Evolutionary conservation across 2,797 vertebrate genomes (phyloP).

Genomic region (Periophthalmus magnuspinnatus): DNA sequence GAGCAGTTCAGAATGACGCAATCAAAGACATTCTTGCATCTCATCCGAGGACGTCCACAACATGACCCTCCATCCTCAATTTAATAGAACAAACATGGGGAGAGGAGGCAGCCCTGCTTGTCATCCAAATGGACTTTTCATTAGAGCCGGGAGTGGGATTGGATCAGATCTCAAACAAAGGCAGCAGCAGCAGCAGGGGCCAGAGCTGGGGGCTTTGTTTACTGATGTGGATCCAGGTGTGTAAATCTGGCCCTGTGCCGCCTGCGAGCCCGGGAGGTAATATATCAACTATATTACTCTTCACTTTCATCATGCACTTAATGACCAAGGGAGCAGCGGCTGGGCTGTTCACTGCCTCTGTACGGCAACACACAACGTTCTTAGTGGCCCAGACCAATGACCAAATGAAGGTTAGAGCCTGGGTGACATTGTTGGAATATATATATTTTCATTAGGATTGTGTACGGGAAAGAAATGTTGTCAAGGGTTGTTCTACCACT

Average conservation of each 20-base stretch:
- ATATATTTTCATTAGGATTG: background rate
- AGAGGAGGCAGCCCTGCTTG: slow-evolving; percentile 26
- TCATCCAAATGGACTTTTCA: slow-evolving; percentile 64
- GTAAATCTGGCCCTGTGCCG: slow-evolving; percentile 20
- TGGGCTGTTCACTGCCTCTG: slow-evolving; percentile 1
- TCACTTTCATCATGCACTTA: slow-evolving; percentile 15
- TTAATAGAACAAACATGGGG: slow-evolving; percentile 41
- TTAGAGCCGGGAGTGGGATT: slow-evolving; percentile 45
- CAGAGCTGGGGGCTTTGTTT: slow-evolving; percentile 46
- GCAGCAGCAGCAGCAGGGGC: slow-evolving; percentile 18
- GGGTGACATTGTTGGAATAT: background rate
- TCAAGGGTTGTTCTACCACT: no score
- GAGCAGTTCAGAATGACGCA: slow-evolving; percentile 33
- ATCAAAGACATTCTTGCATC: slow-evolving; percentile 37
- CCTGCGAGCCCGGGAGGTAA: slow-evolving; percentile 8
- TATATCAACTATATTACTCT: slow-evolving; percentile 8
- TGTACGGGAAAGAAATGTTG: background rate
- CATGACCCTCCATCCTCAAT: slow-evolving; percentile 24
- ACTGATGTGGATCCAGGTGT: slow-evolving; percentile 40
- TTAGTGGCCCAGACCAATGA: background rate
- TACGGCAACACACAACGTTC: background rate
- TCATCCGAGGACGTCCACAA: slow-evolving; percentile 31
- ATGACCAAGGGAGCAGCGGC: background rate
- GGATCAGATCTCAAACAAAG: slow-evolving; percentile 61
- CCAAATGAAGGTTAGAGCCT: background rate